Conservation (phyloP, 37 sponge, comb jelly and placozoan genomes). For the Petrosia ficiformis region DNA sequence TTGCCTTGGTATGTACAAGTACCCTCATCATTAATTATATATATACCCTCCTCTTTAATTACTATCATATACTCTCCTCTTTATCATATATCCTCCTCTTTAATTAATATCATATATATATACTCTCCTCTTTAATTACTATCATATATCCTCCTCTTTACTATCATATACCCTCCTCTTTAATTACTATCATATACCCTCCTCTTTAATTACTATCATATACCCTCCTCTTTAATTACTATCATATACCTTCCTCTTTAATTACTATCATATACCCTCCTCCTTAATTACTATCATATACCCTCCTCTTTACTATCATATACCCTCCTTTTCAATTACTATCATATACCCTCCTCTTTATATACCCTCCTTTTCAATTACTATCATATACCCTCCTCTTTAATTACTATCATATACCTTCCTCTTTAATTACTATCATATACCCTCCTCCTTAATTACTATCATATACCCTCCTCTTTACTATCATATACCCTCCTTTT, state of each 20-base stretch:
- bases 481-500: not conserved
- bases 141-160: not conserved
- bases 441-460: not conserved
- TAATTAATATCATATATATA: too few relatives aligned
- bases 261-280: not conserved
- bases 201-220: not conserved
- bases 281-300: not conserved
- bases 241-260: not conserved
- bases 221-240: not conserved
- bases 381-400: not conserved
- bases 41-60: not conserved
- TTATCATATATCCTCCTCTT: not conserved
- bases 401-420: not conserved
- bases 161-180: not conserved
- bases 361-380: not conserved
- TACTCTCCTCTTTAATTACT: not conserved
- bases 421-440: not conserved
- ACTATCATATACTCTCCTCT: not conserved
- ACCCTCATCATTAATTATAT: too few relatives aligned
- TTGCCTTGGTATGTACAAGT: slow-evolving; percentile 80
- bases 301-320: not conserved
- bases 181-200: not conserved
- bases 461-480: not conserved
- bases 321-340: not conserved
- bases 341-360: not conserved